Conservation (phyloP, 2,888 invertebrate genomes). For the Euplagia quadripunctaria region DNA sequence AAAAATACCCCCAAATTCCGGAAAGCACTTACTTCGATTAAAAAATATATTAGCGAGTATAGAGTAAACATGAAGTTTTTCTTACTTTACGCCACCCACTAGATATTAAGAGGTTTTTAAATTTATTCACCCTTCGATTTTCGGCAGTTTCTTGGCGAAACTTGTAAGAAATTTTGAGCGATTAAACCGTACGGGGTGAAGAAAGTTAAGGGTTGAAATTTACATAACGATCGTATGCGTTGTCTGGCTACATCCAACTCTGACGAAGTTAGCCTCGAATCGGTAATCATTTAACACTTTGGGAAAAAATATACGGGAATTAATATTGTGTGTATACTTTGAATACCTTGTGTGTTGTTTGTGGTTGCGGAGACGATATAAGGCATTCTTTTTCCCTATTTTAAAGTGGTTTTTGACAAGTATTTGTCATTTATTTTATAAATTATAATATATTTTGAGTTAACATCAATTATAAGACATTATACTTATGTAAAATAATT, state of each 20-base stretch:
- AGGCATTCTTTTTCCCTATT: neutral
- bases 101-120: constrained; percentile 84
- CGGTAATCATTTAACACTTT: constrained; percentile 48
- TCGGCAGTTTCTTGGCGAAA: constrained; percentile 70
- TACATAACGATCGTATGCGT: constrained; percentile 75
- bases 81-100: constrained; percentile 69
- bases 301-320: constrained; percentile 17
- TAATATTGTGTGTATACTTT: constrained; percentile 7
- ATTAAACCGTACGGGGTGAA: constrained; percentile 79
- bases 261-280: constrained; percentile 32
- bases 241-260: constrained; percentile 45
- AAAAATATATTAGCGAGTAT: constrained; percentile 59
- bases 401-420: neutral
- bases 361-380: neutral
- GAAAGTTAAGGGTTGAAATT: constrained; percentile 83
- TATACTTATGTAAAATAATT: neutral
- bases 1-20: constrained; percentile 56
- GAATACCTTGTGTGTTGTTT: neutral
- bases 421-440: no score
- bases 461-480: no score
- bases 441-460: no score
- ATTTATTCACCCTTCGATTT: constrained; percentile 86
- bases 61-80: constrained; percentile 75
- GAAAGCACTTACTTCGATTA: constrained; percentile 69
- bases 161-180: constrained; percentile 79